phyloP scores from a whole-genome alignment of 2,113 vertebrate genomes.

The Oncorhynchus tshawytscha region DNA sequence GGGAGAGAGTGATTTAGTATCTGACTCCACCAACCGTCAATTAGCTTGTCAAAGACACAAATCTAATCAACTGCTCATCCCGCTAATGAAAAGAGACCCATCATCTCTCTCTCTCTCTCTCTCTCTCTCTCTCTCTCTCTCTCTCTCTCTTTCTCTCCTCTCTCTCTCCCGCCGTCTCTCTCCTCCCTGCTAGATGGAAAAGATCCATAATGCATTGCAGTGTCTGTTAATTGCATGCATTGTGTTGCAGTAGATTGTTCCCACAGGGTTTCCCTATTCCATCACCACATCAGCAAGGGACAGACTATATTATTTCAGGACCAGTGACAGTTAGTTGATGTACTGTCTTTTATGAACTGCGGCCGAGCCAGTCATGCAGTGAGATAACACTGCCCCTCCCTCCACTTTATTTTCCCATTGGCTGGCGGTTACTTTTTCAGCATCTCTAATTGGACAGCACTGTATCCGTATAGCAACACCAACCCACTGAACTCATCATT shows the following conservation, averaged over 20 bases:
- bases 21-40: constrained; percentile 68
- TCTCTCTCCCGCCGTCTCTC: constrained; percentile 11
- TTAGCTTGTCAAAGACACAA: constrained; percentile 78
- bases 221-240: constrained; percentile 58
- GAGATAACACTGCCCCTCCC: not conserved
- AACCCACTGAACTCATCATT: too few species aligned
- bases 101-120: constrained; percentile 21
- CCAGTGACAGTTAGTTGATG: not conserved
- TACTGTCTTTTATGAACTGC: not conserved
- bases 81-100: constrained; percentile 52
- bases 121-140: constrained; percentile 12
- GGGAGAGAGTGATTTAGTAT: constrained; percentile 70
- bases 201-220: constrained; percentile 37
- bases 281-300: constrained; percentile 39
- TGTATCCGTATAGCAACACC: too few species aligned
- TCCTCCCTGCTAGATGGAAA: constrained; percentile 17
- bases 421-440: not conserved
- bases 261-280: constrained; percentile 35
- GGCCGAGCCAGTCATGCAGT: not conserved
- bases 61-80: constrained; percentile 72
- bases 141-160: constrained; percentile 20
- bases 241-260: constrained; percentile 37
- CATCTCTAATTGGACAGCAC: too few species aligned
- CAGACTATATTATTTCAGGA: constrained; percentile 39
- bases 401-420: not conserved